Percentiles rank a stretch among this genome's conserved stretches.
phyloP scores from a whole-genome alignment of 2,113 vertebrate genomes.

The Triplophysa tibetana region DNA sequence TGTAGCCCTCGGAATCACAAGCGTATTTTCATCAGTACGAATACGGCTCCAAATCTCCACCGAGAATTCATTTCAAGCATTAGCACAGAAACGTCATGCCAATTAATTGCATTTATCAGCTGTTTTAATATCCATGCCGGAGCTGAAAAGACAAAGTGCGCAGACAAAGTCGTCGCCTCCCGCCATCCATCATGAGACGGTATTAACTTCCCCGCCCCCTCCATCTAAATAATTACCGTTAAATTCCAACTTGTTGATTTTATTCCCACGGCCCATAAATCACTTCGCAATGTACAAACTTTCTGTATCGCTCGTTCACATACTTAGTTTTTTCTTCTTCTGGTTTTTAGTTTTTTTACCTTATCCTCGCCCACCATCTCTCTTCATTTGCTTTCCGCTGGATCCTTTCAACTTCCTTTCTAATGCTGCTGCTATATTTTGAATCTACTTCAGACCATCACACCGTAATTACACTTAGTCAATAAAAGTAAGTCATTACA shows the following conservation, averaged over 20 bases:
- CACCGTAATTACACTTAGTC: conserved; percentile 40
- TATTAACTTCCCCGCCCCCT: conserved; percentile 74
- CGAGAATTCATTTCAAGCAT: conserved; percentile 44
- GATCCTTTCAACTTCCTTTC: conserved; percentile 29
- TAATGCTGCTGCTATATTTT: conserved; percentile 33
- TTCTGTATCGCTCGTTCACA: conserved; percentile 55
- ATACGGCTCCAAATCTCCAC: conserved; percentile 17
- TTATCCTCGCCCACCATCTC: neutral
- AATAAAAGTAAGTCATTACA: conserved; percentile 45
- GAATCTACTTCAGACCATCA: conserved; percentile 42
- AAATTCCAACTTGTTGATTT: conserved; percentile 80
- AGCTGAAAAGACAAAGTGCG: conserved; percentile 74
- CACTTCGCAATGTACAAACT: conserved; percentile 65
- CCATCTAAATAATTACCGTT: conserved; percentile 76
- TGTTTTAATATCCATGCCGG: conserved; percentile 68
- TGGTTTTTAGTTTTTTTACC: neutral
- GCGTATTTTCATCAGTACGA: conserved; percentile 41
- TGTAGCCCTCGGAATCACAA: neutral
- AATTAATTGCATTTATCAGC: conserved; percentile 77
- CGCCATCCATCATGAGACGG: conserved; percentile 72
- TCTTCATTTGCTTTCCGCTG: neutral
- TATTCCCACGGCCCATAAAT: conserved; percentile 73
- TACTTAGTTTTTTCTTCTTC: neutral
- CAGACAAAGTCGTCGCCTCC: conserved; percentile 67
- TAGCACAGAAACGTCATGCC: conserved; percentile 56